Evolutionary conservation across 2,113 vertebrate species (phyloP), one percentile per base, ranked within the genome.

Genomic region (Eleginops maclovinus): DNA sequence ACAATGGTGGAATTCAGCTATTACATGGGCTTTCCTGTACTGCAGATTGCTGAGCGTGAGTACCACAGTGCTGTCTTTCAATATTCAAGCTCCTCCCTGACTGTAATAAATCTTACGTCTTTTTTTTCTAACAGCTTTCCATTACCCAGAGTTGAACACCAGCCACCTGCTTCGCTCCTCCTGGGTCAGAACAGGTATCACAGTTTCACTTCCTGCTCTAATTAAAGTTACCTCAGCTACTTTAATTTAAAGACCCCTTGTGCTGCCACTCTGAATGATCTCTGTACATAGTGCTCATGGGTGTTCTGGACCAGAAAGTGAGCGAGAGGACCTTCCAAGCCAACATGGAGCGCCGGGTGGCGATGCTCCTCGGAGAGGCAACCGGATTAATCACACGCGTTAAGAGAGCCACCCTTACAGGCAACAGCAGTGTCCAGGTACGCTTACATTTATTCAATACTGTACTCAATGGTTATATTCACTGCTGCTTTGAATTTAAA

Each of bases 1-100:
- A 97, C 94, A 0, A 85, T 95, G 90, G 98, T 99, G 86, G 98
- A 99, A 81, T 99, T 98, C 94, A 99, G 97, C 91, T 99, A 97
- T 93, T 99, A 98, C 79, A 93, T 99, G 93, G 97, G 97, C 26
- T 98, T 96, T 82, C 98, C 98, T 0, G 97, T 98, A n/a, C 95
- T 96, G 72, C 97, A 98, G 89, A 96, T 98, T 0, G 97, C 98
- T 6, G 98, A 99, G 79, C 98, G 98, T 99, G 91, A 97, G 98
- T 97, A 72, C 21, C 11, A 9, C 28, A 0, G 0, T 2, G 15
- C 21, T 19, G 1, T 19, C 16, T 56, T 4, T 41, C 9, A 15
- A 11, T 16, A 36, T 44, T 65, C 26, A 12, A 21, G 5, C 22
- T 19, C 2, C 64, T 49, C 24, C 3, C 46, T 66, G 16, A 5